These are phyloP conservation scores for Colossoma macropomum DNA, from an alignment of 2,113 vertebrate species.

Conservation along the genomic window DNA sequence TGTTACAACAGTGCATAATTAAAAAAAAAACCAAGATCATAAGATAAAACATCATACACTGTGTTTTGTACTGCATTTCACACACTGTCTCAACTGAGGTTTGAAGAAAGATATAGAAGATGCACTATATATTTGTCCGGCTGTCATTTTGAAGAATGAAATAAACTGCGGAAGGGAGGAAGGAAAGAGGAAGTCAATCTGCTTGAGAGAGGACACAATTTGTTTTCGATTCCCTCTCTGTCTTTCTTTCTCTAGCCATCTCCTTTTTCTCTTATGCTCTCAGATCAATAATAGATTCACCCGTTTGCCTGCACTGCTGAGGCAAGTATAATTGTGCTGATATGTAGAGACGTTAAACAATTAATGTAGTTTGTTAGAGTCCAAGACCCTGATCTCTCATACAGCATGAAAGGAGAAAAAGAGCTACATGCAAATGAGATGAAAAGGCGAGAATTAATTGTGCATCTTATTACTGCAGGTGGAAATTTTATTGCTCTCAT, in stretches of 20 bases:
- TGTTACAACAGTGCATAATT: too few species aligned
- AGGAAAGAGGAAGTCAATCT: slow-evolving; percentile 21
- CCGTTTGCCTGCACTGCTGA: slow-evolving; percentile 60
- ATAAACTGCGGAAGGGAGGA: background rate
- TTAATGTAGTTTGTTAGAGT: slow-evolving; percentile 69
- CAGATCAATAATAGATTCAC: slow-evolving; percentile 73
- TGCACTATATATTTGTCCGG: background rate
- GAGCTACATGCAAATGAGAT: slow-evolving; percentile 59
- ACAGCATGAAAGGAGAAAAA: slow-evolving; percentile 60
- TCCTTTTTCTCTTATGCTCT: slow-evolving; percentile 17
- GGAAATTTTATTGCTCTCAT: background rate
- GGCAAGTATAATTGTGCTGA: slow-evolving; percentile 70
- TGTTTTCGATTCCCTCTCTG: slow-evolving; percentile 24
- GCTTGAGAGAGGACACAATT: slow-evolving; percentile 43
- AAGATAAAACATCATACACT: too few species aligned
- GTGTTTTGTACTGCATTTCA: too few species aligned
- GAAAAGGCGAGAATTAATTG: slow-evolving; percentile 32
- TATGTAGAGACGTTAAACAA: slow-evolving; percentile 70
- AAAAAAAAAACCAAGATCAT: too few species aligned
- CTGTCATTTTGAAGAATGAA: slow-evolving; percentile 8
- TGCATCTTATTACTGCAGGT: slow-evolving; percentile 2
- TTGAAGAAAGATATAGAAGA: background rate
- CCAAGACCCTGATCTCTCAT: slow-evolving; percentile 60
- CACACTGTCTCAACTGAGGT: too few species aligned
- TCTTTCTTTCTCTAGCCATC: background rate